A percentile compares a stretch with the other conserved stretches of the same genome.
Conservation (phyloP, 2,113 vertebrate genomes). For the Pachyramphus minor region DNA sequence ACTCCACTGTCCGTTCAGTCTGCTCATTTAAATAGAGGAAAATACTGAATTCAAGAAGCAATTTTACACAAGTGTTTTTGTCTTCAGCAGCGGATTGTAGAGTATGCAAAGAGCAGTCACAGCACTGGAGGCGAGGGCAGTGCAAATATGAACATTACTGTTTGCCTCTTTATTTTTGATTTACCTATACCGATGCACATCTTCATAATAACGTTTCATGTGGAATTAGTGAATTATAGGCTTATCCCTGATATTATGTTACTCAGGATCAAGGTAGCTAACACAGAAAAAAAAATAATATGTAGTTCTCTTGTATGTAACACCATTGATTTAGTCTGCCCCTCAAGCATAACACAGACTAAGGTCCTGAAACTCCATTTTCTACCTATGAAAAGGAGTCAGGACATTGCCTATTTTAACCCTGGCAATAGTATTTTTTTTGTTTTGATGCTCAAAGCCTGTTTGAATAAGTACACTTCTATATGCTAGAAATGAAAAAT, state of each 20-base stretch:
- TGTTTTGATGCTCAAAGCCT: background rate
- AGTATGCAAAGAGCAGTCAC: background rate
- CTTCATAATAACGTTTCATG: background rate
- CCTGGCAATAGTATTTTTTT: background rate
- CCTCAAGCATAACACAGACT: background rate
- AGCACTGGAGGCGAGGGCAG: background rate
- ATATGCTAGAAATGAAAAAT: background rate
- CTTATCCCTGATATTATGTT: background rate
- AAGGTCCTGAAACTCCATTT: background rate
- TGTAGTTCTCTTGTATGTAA: background rate
- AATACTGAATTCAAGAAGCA: background rate
- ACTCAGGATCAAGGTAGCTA: background rate
- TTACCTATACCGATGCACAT: background rate
- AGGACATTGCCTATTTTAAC: background rate
- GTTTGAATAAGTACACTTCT: background rate
- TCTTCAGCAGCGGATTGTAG: background rate
- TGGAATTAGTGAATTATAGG: background rate
- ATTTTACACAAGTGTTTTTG: background rate
- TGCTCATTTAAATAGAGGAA: background rate
- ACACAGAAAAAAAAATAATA: background rate
- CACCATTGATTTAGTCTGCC: background rate
- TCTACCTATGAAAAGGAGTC: background rate
- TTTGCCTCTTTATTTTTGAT: background rate
- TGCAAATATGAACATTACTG: background rate
- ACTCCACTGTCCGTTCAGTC: background rate